phyloP scores from a whole-genome alignment of 1,140 invertebrate genomes.

The Scaptodrosophila lebanonensis region DNA sequence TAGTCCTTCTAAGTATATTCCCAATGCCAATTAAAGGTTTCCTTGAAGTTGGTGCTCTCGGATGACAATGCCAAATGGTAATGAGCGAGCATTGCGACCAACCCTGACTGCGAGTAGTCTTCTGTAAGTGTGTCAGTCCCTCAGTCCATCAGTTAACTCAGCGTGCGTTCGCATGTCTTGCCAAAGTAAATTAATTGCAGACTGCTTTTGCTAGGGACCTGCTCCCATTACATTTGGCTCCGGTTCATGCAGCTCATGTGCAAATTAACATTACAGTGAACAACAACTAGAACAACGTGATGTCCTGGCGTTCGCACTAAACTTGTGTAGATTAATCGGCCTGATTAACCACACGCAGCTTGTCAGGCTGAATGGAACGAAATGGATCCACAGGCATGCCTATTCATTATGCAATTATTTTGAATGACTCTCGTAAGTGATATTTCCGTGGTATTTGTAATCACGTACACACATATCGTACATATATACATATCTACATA shows the following conservation, averaged over 20 bases:
- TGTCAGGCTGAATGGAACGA: no score
- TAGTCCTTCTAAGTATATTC: slow-evolving; percentile 30
- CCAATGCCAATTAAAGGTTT: slow-evolving; percentile 65
- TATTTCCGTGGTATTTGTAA: slow-evolving; percentile 48
- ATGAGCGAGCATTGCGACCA: slow-evolving; percentile 36
- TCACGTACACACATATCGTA: no score
- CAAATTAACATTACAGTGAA: slow-evolving; percentile 71
- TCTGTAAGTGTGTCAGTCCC: slow-evolving; percentile 26
- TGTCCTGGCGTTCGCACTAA: slow-evolving; percentile 28
- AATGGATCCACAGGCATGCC: slow-evolving; percentile 28
- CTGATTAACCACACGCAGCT: slow-evolving; percentile 68
- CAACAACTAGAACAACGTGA: slow-evolving; percentile 11
- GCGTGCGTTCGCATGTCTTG: slow-evolving; percentile 67
- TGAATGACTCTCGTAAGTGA: slow-evolving; percentile 71
- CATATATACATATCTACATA: slow-evolving; percentile 8
- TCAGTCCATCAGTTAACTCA: slow-evolving; percentile 17
- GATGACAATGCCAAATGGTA: slow-evolving; percentile 58
- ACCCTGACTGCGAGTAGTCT: no score
- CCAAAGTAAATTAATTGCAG: slow-evolving; percentile 74
- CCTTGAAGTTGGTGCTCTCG: slow-evolving; percentile 52
- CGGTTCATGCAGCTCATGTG: slow-evolving; percentile 46
- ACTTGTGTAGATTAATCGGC: slow-evolving; percentile 67
- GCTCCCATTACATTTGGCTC: slow-evolving; percentile 32
- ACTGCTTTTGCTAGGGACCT: slow-evolving; percentile 23
- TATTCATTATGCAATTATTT: slow-evolving; percentile 74